Conservation (phyloP, 2,113 vertebrate species). For the Origma solitaria region DNA sequence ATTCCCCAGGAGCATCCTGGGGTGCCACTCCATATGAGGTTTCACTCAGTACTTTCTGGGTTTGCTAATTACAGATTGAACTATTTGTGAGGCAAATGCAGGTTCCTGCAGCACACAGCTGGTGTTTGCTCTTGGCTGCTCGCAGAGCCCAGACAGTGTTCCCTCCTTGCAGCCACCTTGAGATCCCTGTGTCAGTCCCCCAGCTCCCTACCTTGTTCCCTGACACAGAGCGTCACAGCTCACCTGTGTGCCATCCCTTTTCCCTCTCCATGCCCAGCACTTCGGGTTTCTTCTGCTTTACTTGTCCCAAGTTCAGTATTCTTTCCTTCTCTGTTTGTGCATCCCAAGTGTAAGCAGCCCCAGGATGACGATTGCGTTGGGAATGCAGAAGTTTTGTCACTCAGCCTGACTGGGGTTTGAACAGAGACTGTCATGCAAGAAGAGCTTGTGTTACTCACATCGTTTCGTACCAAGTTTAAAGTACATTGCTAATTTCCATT, state of each 20-base stretch:
- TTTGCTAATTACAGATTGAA: neutral
- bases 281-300: neutral
- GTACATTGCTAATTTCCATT: neutral
- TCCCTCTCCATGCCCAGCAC: accelerated
- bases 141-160: neutral
- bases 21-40: accelerated
- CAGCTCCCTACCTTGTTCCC: neutral
- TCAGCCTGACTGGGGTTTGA: neutral
- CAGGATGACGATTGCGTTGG: neutral
- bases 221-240: neutral
- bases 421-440: neutral
- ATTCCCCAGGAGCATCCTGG: accelerated
- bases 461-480: neutral
- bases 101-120: neutral
- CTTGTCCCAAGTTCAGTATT: neutral
- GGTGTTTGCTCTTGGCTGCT: neutral
- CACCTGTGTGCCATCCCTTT: neutral
- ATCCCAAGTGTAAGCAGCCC: neutral
- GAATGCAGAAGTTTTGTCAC: neutral
- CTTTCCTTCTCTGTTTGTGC: neutral
- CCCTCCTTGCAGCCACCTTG: neutral
- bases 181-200: neutral
- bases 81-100: accelerated
- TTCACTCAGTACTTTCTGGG: neutral
- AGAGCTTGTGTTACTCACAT: neutral